Percentiles rank a stretch among this genome's conserved stretches.
Evolutionary conservation across 2,113 vertebrate species (phyloP).

Genomic region (Athene cunicularia): DNA sequence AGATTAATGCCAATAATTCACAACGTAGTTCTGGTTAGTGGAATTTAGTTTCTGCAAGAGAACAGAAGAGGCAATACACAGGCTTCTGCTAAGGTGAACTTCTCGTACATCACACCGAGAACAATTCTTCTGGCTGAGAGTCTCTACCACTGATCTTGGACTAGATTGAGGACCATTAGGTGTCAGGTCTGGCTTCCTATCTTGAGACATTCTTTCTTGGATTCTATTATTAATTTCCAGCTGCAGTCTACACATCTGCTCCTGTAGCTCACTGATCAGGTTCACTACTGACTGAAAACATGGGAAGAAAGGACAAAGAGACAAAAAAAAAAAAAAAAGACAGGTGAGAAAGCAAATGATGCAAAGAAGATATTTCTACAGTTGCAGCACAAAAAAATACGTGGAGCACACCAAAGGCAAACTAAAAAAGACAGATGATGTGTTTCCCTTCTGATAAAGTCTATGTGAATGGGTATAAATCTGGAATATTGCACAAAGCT

Average conservation of each 20-base stretch:
- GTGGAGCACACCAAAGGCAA: background rate
- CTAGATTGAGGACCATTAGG: slow-evolving; percentile 46
- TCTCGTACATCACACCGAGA: slow-evolving; percentile 86
- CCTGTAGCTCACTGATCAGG: slow-evolving; percentile 97
- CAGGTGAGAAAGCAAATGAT: background rate
- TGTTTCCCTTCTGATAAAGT: background rate
- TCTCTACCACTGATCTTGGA: slow-evolving; percentile 65
- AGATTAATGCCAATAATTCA: slow-evolving; percentile 2
- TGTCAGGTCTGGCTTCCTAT: slow-evolving; percentile 72
- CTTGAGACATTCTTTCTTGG: slow-evolving; percentile 87
- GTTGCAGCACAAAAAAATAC: background rate
- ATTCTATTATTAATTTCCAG: slow-evolving; percentile 95
- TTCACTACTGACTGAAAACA: slow-evolving; percentile 93
- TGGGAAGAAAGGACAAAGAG: slow-evolving; percentile 40
- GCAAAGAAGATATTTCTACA: background rate
- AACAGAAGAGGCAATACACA: slow-evolving; percentile 4
- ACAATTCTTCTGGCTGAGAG: slow-evolving; percentile 78
- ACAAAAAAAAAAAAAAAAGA: background rate
- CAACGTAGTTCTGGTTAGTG: slow-evolving; percentile 54
- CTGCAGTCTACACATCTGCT: slow-evolving; percentile 97
- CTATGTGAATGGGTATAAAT: background rate
- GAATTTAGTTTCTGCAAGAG: slow-evolving; percentile 29
- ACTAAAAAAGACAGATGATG: background rate
- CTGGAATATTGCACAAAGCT: background rate
- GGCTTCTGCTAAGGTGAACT: slow-evolving; percentile 76